Evolutionary conservation across 2,888 invertebrate species (phyloP).

Genomic region (Pasiphila rectangulata): DNA sequence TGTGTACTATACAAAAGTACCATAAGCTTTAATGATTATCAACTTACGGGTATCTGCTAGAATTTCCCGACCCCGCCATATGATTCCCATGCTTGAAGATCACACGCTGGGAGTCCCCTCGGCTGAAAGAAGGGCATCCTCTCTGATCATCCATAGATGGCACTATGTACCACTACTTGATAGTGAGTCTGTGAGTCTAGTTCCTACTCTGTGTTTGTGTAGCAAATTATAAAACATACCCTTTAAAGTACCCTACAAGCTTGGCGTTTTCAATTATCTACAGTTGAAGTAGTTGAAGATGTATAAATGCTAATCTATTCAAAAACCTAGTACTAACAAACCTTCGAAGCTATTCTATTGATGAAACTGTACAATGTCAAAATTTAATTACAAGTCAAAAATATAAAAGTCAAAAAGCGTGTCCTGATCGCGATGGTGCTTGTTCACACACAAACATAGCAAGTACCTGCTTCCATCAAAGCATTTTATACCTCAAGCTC

Average conservation of each 20-base stretch:
- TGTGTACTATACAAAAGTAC: no score
- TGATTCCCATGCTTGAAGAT: constrained; percentile 87
- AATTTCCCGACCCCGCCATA: constrained; percentile 83
- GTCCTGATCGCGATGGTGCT: constrained; percentile 33
- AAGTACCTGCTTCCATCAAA: constrained; percentile 37
- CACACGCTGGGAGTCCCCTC: constrained; percentile 87
- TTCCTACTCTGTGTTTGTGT: constrained; percentile 23
- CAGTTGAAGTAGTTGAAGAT: constrained; percentile 3
- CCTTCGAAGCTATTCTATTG: constrained; percentile 10
- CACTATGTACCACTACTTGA: constrained; percentile 5
- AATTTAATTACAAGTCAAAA: constrained; percentile 8
- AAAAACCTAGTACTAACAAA: constrained; percentile 8
- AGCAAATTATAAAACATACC: constrained; percentile 27
- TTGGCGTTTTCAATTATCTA: constrained; percentile 13
- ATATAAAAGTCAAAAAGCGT: constrained; percentile 32
- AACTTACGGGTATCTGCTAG: constrained; percentile 88
- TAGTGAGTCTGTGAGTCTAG: constrained; percentile 16
- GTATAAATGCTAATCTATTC: background rate
- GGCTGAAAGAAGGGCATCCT: constrained; percentile 69
- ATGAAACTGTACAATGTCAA: background rate
- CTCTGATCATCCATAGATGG: constrained; percentile 3
- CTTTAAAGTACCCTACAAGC: constrained; percentile 17
- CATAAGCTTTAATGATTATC: no score
- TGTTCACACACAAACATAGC: constrained; percentile 29
- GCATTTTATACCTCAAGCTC: constrained; percentile 55